Percentiles rank a stretch among this genome's conserved stretches.
Evolutionary conservation across 2,888 invertebrate species (phyloP).

Genomic region (Onthophagus sagittarius): DNA sequence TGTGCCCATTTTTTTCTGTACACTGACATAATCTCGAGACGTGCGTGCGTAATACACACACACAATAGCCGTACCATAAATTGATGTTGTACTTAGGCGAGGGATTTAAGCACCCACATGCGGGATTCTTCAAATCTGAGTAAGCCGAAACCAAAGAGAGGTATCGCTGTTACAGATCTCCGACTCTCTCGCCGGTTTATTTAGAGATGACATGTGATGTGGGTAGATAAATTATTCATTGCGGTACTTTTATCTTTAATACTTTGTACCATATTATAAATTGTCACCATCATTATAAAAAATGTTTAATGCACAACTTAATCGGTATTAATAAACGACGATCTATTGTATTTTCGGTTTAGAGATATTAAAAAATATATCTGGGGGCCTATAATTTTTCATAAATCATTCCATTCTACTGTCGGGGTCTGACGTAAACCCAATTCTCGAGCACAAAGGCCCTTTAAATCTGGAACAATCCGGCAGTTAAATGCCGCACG

Average conservation of each 20-base stretch:
- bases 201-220: not conserved
- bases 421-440: not conserved
- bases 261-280: not conserved
- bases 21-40: not conserved
- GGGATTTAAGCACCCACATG: not conserved
- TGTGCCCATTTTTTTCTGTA: not conserved
- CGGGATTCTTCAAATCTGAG: not conserved
- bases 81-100: not conserved
- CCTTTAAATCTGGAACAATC: not conserved
- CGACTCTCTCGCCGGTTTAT: not conserved
- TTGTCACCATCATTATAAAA: no score
- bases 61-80: not conserved
- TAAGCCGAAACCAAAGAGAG: not conserved
- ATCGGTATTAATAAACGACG: not conserved
- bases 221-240: not conserved
- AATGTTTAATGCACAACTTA: no score
- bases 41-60: not conserved
- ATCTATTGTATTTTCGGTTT: not conserved
- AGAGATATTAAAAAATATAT: not conserved
- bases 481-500: not conserved
- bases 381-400: not conserved
- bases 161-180: not conserved
- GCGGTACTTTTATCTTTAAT: not conserved
- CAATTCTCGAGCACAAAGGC: not conserved
- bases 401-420: not conserved